A percentile compares a stretch with the other conserved stretches of the same genome.
Conservation (phyloP, 2,888 invertebrate genomes). For the Lissocephala sabroskyi region DNA sequence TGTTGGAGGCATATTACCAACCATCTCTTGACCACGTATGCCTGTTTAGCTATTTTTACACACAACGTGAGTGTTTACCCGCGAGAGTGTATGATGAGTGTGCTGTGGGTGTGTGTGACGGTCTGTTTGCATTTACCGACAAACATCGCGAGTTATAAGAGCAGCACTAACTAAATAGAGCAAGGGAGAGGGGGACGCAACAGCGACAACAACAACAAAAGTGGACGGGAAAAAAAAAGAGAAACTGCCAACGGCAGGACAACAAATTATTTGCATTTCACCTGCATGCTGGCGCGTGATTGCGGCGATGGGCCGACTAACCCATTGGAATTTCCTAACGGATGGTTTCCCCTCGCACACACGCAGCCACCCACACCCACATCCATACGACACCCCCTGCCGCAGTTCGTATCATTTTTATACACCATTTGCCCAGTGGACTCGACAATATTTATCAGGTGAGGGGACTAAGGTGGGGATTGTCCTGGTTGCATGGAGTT, state of each 20-base stretch:
- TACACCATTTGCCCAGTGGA: constrained; percentile 26
- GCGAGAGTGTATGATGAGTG: background rate
- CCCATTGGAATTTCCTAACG: constrained; percentile 22
- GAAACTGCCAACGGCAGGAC: constrained; percentile 26
- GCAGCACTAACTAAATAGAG: constrained; percentile 5
- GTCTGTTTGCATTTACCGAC: constrained; percentile 23
- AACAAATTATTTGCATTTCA: constrained; percentile 60
- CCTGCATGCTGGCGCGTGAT: constrained; percentile 62
- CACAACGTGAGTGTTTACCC: too few relatives aligned
- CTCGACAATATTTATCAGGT: constrained; percentile 51
- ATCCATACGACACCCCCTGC: too few relatives aligned
- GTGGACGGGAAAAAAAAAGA: constrained; percentile 1
- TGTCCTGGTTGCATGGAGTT: background rate
- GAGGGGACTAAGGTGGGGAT: background rate
- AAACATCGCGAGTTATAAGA: constrained; percentile 15
- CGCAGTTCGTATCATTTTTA: too few relatives aligned
- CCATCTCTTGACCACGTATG: too few relatives aligned
- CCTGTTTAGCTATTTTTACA: too few relatives aligned
- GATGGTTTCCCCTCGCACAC: constrained; percentile 2
- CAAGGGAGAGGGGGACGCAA: background rate
- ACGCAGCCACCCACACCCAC: too few relatives aligned
- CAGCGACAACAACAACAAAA: too few relatives aligned
- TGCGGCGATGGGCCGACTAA: constrained; percentile 31
- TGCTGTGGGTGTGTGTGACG: constrained; percentile 7
- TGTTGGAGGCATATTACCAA: too few relatives aligned